Evolutionary conservation across 2,797 vertebrate species (phyloP), one percentile per base, ranked within the genome.

Genomic region (Naso thynnoides): DNA sequence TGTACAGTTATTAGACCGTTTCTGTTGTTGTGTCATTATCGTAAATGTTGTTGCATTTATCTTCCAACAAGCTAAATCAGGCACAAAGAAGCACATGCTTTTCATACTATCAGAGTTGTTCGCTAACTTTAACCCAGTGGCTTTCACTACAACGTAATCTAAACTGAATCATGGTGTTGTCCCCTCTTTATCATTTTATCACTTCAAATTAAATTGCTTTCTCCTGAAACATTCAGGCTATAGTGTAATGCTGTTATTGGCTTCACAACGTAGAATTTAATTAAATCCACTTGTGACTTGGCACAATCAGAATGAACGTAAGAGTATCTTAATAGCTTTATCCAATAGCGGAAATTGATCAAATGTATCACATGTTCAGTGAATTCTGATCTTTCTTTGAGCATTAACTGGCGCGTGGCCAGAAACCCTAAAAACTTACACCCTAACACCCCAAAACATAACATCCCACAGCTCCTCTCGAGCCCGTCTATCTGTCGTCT

Each of bases 401-500:
- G 55, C 45, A 16, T n/a, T 47, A 63, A 47, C 23, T 18, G 41
- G 42, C 64, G 53, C 49, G 49, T 13, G 14, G 67, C 61, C 52
- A 58, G 42, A 39, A 45, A 6, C 41, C 57, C 41, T 38, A 33
- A 54, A 67, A 68, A 24, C 10, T 24, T 29, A 8, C 41, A 26
- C 10, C 23, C 19, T 15, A 0, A 13, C 55, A n/a, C 52, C 6
- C n/a, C 21, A 41, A 8, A 44, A n/a, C 33, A 41, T 13, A 44
- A 26, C 47, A 31, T 27, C 44, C 42, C 29, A 29, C n/a, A 54
- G 26, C 53, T 65, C 66, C 36, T 70, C 63, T 81, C 24, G 3
- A 24, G 55, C 58, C 49, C 0, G 38, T 67, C 70, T 80, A 73
- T 65, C 73, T 77, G 61, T 79, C 61, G 42, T 82, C 59, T 27